These are phyloP conservation scores for Brachypteracias leptosomus DNA, from an alignment of 2,113 vertebrate genomes.

Conservation along the genomic window DNA sequence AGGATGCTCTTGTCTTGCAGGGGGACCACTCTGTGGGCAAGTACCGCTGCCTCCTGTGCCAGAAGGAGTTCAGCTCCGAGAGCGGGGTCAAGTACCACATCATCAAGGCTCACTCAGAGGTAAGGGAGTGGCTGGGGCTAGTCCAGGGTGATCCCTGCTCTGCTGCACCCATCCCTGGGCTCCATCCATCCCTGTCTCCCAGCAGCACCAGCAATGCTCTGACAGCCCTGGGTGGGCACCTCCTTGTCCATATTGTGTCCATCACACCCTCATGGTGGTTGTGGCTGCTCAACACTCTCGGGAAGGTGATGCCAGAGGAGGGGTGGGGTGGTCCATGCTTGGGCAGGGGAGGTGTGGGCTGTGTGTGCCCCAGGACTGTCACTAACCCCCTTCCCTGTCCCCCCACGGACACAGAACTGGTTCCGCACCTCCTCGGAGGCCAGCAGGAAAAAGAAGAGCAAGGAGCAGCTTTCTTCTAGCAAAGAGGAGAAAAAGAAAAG, in stretches of 20 bases:
- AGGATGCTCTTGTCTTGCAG: conserved; percentile 72
- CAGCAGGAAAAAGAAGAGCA: conserved; percentile 79
- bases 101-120: conserved; percentile 95
- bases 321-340: not conserved
- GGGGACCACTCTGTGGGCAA: conserved; percentile 90
- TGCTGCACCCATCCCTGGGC: rapidly evolving
- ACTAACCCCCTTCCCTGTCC: not conserved
- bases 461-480: conserved; percentile 71
- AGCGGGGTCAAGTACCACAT: conserved; percentile 99
- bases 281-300: not conserved
- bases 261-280: not conserved
- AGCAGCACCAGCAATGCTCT: not conserved
- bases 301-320: not conserved
- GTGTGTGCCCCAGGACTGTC: not conserved
- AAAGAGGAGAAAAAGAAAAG: conserved; percentile 79
- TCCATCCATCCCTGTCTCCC: not conserved
- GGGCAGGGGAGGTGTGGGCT: not conserved
- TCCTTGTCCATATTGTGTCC: not conserved
- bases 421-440: conserved; percentile 87
- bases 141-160: not conserved
- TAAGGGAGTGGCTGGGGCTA: conserved; percentile 54
- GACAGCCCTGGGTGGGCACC: not conserved
- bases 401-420: conserved; percentile 85
- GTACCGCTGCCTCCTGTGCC: conserved; percentile 93
- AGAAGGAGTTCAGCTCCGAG: conserved; percentile 97